phyloP scores from a whole-genome alignment of 2,113 vertebrate genomes.

The Gnathonemus echidnorhynchus region DNA sequence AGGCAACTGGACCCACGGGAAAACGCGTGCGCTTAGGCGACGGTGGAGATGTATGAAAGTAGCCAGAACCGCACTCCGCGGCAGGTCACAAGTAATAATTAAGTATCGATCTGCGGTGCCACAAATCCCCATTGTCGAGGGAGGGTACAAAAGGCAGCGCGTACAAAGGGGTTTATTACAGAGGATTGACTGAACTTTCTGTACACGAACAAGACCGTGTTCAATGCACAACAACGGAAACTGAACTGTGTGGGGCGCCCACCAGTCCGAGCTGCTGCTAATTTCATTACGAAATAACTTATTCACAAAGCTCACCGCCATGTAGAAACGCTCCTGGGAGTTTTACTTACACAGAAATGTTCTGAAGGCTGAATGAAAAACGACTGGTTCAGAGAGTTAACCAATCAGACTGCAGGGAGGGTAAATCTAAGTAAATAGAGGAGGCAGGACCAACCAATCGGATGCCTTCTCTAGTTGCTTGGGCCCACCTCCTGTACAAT shows the following conservation, averaged over 20 bases:
- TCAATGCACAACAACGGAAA: not conserved
- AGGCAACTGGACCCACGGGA: constrained; percentile 13
- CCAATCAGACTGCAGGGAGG: too few species aligned
- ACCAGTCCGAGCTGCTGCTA: not conserved
- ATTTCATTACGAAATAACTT: not conserved
- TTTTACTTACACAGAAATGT: too few species aligned
- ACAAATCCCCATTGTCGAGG: constrained; percentile 10
- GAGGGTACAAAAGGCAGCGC: not conserved
- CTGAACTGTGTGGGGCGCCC: not conserved
- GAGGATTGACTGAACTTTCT: not conserved
- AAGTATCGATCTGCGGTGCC: constrained; percentile 19
- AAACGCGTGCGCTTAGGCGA: not conserved
- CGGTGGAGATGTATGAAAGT: not conserved
- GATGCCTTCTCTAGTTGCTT: too few species aligned
- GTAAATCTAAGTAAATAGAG: too few species aligned
- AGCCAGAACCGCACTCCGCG: not conserved
- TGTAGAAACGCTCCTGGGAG: not conserved
- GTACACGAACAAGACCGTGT: not conserved
- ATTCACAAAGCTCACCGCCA: not conserved
- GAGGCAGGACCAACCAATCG: too few species aligned
- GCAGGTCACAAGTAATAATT: constrained; percentile 26
- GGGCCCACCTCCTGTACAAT: too few species aligned
- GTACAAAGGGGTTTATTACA: not conserved
- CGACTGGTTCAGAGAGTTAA: too few species aligned
- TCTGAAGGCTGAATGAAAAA: too few species aligned